Evolutionary conservation across 2,113 vertebrate species (phyloP).

Genomic region (Larimichthys polyactis): DNA sequence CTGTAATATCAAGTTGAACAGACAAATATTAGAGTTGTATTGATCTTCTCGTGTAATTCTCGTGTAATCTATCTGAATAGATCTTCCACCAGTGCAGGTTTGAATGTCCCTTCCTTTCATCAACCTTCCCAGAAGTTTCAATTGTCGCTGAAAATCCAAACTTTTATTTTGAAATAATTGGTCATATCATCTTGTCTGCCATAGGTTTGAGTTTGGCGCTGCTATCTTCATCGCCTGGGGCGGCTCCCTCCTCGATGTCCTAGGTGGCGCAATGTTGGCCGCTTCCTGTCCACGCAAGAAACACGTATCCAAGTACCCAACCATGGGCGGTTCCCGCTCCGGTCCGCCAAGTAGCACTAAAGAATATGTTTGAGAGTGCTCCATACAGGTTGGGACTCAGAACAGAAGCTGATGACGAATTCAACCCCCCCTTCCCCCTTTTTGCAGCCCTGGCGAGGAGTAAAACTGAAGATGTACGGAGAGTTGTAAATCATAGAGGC

Average conservation of each 20-base stretch:
- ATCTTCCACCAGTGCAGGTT: too few relatives aligned
- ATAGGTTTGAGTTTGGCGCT: conserved; percentile 92
- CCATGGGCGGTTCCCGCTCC: conserved; percentile 64
- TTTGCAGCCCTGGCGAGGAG: conserved; percentile 17
- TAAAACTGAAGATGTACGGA: conserved; percentile 30
- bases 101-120: neutral
- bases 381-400: conserved; percentile 23
- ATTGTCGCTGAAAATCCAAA: neutral
- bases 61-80: neutral
- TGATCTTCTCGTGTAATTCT: neutral
- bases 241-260: conserved; percentile 86
- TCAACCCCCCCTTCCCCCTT: neutral
- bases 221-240: conserved; percentile 94
- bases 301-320: conserved; percentile 84
- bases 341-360: conserved; percentile 79
- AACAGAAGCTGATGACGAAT: conserved; percentile 30
- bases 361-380: conserved; percentile 88
- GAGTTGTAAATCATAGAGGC: conserved; percentile 37
- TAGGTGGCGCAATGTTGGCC: conserved; percentile 89
- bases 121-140: too few relatives aligned
- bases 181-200: neutral
- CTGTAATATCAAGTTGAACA: neutral
- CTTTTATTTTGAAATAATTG: neutral
- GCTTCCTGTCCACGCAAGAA: conserved; percentile 88
- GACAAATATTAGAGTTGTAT: neutral